phyloP scores from a whole-genome alignment of 1,140 invertebrate species.

The Caenorhabditis latens region DNA sequence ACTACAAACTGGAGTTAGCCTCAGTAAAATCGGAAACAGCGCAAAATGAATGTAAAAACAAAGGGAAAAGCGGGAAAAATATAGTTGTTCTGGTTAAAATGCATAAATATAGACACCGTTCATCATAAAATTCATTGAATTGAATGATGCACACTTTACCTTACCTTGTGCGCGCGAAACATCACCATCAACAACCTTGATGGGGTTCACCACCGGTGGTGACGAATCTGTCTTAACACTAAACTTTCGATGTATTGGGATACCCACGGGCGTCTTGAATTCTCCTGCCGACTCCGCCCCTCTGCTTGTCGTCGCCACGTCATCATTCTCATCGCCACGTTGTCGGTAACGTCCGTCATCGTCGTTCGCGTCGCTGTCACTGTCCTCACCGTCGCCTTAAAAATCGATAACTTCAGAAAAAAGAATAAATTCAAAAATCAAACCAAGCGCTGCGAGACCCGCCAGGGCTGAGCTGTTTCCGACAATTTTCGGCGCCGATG shows the following conservation, averaged over 20 bases:
- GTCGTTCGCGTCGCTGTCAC: neutral
- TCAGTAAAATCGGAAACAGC: too few relatives aligned
- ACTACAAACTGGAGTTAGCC: neutral
- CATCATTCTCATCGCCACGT: neutral
- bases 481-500: slow-evolving; percentile 6
- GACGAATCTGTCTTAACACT: slow-evolving; percentile 43
- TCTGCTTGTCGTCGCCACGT: neutral
- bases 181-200: neutral
- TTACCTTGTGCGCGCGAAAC: slow-evolving; percentile 12
- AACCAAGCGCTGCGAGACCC: slow-evolving; percentile 29
- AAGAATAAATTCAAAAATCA: neutral
- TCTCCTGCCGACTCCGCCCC: neutral
- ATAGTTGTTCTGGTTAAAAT: too few relatives aligned
- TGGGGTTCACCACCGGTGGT: neutral
- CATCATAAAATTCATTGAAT: too few relatives aligned
- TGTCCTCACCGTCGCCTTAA: slow-evolving; percentile 20
- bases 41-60: too few relatives aligned
- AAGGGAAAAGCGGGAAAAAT: too few relatives aligned
- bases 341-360: neutral
- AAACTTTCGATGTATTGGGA: slow-evolving; percentile 45
- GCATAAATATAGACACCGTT: too few relatives aligned
- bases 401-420: neutral
- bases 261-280: slow-evolving; percentile 46
- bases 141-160: neutral
- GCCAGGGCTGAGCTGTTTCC: slow-evolving; percentile 41